Conservation (phyloP, 2,113 vertebrate species). For the Prietella phreatophila region DNA sequence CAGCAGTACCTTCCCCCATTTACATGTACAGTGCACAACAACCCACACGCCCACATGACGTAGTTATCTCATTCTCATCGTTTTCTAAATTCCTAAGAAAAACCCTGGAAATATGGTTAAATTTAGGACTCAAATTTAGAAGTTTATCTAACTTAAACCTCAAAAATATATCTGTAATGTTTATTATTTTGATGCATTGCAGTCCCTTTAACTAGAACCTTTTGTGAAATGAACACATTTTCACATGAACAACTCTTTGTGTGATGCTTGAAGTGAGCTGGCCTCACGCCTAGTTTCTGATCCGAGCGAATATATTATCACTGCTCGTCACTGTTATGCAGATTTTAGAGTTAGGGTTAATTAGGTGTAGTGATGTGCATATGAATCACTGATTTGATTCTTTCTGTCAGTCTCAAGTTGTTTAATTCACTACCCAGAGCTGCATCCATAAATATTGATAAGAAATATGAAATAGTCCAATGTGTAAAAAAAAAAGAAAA, state of each 20-base stretch:
- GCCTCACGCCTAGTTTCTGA: not conserved
- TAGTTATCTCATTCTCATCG: not conserved
- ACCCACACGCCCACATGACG: constrained; percentile 22
- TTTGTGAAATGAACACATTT: too few relatives aligned
- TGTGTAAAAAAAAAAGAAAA: too few relatives aligned
- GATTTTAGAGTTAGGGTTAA: not conserved
- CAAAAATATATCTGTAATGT: not conserved
- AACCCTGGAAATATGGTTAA: not conserved
- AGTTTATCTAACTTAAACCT: not conserved
- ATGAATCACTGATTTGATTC: not conserved
- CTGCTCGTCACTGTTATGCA: not conserved
- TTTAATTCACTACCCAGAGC: not conserved
- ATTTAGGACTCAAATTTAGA: not conserved
- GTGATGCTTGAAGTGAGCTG: not conserved
- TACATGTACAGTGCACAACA: constrained; percentile 11
- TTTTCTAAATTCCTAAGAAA: not conserved
- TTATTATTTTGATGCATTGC: too few relatives aligned
- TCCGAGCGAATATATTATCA: not conserved
- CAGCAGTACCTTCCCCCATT: constrained; percentile 19
- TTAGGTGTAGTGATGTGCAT: not conserved
- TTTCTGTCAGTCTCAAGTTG: not conserved
- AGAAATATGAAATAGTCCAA: not conserved
- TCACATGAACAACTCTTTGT: not conserved
- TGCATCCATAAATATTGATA: not conserved
- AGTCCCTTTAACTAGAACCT: not conserved